Evolutionary conservation across 2,113 vertebrate species (phyloP), one percentile per base, ranked within the genome.

Genomic region (Willisornis vidua): DNA sequence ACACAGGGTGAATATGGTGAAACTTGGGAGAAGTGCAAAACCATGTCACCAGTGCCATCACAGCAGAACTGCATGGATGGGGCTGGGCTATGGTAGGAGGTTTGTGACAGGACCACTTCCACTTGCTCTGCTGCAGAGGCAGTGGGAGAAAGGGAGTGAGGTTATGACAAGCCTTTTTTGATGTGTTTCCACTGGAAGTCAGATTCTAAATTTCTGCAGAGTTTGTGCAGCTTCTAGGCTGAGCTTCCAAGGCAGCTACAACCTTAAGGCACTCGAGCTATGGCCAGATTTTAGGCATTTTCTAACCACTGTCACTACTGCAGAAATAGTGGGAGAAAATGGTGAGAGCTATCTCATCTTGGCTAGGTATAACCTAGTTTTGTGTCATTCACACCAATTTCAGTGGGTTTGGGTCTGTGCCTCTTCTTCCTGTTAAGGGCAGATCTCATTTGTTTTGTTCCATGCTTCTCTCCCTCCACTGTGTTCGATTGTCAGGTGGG

Each of bases 31-130:
- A 91, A 67, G 33, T 5, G 3, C 58, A 62, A 90, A 78, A 10
- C n/a, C 3, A 0, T 3, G 1, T 29, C 1, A 2, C 46, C 2
- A 4, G 16, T 81, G 67, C n/a, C 26, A 10, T 28, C 13, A 17
- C 31, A 74, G 73, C 51, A 78, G 74, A 71, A 4, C 61, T 1
- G 0, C 0, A 1, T 1, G 22, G 66, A n/a, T 61, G 52, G 52
- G 57, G 13, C 59, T 19, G 35, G 39, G 45, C 52, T 57, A 20
- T 22, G 55, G 35, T 63, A 37, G 39, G 63, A 68, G 9, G 19
- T 23, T 80, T 61, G 31, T 89, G 67, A 58, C 71, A 65, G 75
- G 49, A 70, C 67, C 9, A 11, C 39, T 86, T 83, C 24, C 20
- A 43, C 48, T 43, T n/a, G 11, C 39, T 81, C 26, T 87, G 4